phyloP scores from a whole-genome alignment of 2,888 invertebrate genomes.

The Agrochola circellaris region DNA sequence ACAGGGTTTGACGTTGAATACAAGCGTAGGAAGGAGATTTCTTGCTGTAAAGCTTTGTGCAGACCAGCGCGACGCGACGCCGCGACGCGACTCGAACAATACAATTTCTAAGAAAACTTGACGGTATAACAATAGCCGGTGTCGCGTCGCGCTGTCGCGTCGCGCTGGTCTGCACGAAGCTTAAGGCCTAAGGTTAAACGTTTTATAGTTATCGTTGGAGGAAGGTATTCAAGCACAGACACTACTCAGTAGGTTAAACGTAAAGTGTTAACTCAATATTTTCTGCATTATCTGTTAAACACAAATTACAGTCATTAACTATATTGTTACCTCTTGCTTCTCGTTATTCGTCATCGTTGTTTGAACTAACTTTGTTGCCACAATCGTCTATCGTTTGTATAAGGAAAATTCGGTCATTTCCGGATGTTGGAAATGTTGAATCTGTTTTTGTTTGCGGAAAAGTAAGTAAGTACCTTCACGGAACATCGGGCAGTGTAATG shows the following conservation, averaged over 20 bases:
- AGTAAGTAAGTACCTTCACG: constrained; percentile 52
- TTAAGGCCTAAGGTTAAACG: constrained; percentile 28
- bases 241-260: constrained; percentile 9
- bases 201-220: constrained; percentile 13
- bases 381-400: constrained; percentile 43
- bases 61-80: no score
- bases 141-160: no score
- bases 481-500: constrained; percentile 53
- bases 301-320: constrained; percentile 49
- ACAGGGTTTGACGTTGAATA: constrained; percentile 39
- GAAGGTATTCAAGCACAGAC: not conserved
- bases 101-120: no score
- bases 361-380: constrained; percentile 29
- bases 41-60: constrained; percentile 12
- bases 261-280: constrained; percentile 28
- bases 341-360: constrained; percentile 36
- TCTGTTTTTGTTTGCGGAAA: constrained; percentile 55
- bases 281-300: constrained; percentile 34
- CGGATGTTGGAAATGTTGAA: constrained; percentile 50
- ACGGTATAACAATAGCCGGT: no score
- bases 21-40: constrained; percentile 16
- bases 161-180: no score
- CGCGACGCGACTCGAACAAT: no score
- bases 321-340: constrained; percentile 30
- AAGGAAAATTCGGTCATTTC: constrained; percentile 49